phyloP scores from a whole-genome alignment of 2,797 vertebrate species.

The Anolis apletophallus region DNA sequence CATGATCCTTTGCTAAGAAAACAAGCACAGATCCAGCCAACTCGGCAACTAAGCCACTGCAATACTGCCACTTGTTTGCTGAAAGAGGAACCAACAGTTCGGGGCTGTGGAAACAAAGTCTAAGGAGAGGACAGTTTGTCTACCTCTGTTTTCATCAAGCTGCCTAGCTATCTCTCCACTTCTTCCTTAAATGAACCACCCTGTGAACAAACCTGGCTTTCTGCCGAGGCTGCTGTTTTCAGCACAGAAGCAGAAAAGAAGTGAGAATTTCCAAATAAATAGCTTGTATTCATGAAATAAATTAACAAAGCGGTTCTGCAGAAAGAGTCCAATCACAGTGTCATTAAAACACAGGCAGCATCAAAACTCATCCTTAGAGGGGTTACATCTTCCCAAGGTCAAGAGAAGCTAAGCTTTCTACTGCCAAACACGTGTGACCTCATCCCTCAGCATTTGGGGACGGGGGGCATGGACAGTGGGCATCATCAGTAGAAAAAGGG shows the following conservation, averaged over 20 bases:
- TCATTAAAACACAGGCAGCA: conserved; percentile 54
- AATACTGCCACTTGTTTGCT: neutral
- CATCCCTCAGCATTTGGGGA: conserved; percentile 21
- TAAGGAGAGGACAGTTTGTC: neutral
- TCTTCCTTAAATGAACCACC: conserved; percentile 51
- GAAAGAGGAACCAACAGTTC: neutral
- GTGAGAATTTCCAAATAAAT: conserved; percentile 78
- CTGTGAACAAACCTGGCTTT: conserved; percentile 48
- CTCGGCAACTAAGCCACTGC: neutral
- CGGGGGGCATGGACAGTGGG: neutral
- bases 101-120: neutral
- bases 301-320: conserved; percentile 74
- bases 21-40: neutral
- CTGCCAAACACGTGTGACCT: neutral
- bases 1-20: neutral
- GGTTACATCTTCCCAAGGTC: conserved; percentile 32
- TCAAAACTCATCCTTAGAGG: conserved; percentile 39
- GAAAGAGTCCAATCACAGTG: conserved; percentile 59
- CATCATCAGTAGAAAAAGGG: neutral
- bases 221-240: conserved; percentile 57
- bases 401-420: conserved; percentile 33
- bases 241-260: conserved; percentile 53
- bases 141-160: conserved; percentile 43
- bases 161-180: conserved; percentile 8
- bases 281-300: conserved; percentile 78